phyloP scores from a whole-genome alignment of 2,888 invertebrate species.

The Crossocerus cetratus region DNA sequence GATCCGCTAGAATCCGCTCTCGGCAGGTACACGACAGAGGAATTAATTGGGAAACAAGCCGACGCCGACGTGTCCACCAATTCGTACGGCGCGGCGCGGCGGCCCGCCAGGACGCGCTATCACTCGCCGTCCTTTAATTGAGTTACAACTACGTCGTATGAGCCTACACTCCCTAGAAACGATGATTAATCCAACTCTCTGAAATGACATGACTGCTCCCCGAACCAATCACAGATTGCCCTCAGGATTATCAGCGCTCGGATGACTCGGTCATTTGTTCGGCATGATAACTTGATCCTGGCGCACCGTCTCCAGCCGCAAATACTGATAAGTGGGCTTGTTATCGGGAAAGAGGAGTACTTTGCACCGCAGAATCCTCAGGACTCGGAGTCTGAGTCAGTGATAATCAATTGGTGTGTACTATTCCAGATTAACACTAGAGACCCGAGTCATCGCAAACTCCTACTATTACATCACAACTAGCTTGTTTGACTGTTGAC shows the following conservation, averaged over 20 bases:
- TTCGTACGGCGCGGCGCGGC: conserved; percentile 26
- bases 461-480: no score
- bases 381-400: no score
- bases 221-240: neutral
- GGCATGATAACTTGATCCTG: neutral
- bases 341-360: neutral
- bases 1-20: no score
- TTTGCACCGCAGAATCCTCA: no score
- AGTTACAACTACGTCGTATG: conserved; percentile 30
- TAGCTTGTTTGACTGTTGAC: no score
- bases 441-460: no score
- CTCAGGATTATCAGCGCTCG: neutral
- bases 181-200: conserved; percentile 11
- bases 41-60: conserved; percentile 46
- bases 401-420: no score
- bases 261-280: neutral
- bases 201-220: neutral
- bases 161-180: conserved; percentile 1
- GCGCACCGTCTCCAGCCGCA: no score
- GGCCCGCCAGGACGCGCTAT: conserved; percentile 25
- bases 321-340: neutral
- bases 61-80: conserved; percentile 30
- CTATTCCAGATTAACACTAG: no score
- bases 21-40: conserved; percentile 4
- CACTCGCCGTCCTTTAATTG: conserved; percentile 46